phyloP scores from a whole-genome alignment of 2,888 invertebrate species.

The Spicauda simplicius region DNA sequence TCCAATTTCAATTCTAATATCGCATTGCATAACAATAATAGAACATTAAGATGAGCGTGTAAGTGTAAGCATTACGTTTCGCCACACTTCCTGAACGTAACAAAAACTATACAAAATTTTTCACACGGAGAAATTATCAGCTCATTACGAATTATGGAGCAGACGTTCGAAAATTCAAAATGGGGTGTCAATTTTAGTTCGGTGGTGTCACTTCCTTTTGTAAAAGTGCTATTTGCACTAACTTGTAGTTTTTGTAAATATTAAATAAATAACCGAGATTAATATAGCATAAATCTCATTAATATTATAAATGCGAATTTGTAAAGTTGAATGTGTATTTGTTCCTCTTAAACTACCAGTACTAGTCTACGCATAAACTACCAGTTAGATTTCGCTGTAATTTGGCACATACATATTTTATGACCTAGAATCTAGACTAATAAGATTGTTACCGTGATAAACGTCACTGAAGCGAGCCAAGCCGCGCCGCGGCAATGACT shows the following conservation, averaged over 20 bases:
- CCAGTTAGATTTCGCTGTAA: too few relatives aligned
- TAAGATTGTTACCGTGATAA: too few relatives aligned
- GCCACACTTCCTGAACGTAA: slow-evolving; percentile 9
- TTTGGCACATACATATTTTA: too few relatives aligned
- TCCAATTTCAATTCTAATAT: not conserved
- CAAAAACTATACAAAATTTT: slow-evolving; percentile 18
- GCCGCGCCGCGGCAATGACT: too few relatives aligned
- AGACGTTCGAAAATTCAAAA: slow-evolving; percentile 35
- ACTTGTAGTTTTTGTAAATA: not conserved
- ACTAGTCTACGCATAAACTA: too few relatives aligned
- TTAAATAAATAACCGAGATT: too few relatives aligned
- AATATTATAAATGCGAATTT: too few relatives aligned
- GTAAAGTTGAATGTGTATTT: too few relatives aligned
- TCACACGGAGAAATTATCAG: slow-evolving; percentile 38
- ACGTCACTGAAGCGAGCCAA: too few relatives aligned
- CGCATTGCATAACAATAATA: not conserved
- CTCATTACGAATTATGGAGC: slow-evolving; percentile 36
- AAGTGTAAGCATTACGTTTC: not conserved
- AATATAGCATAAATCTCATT: too few relatives aligned
- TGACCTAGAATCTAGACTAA: too few relatives aligned
- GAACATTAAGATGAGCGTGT: not conserved
- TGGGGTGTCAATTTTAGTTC: slow-evolving; percentile 44
- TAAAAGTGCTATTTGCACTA: slow-evolving; percentile 14
- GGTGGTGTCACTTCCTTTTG: slow-evolving; percentile 41
- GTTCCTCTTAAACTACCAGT: too few relatives aligned